Base-by-base conservation (phyloP, 30 jellyfish, hydroid and myxozoan genomes). In the Rhopilema esculentum region DNA sequence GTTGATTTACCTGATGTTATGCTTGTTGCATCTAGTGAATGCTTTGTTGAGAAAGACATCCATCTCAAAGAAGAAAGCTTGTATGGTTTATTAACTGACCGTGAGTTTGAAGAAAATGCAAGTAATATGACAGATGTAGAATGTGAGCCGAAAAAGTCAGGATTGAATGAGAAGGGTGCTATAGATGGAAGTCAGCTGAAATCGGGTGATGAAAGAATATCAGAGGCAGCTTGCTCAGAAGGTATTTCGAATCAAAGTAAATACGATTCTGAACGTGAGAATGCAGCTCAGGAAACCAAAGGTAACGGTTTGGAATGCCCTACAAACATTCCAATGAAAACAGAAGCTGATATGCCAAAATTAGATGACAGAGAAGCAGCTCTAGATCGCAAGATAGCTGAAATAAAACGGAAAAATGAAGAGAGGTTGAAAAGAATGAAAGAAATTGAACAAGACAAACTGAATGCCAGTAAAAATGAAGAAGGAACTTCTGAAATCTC, bases 391-490 rank as follows among this genome's bases (percentile, higher is more conserved):
- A 77, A 27, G 62, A 77, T 77, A 0, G 30, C 57, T 8, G 87
- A 51, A 0, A 77, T 77, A 50, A 27, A 72, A 27, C 27, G 22
- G 74, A 77, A 52, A 19, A 52, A 77, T 19, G 87, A 77, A 19
- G 87, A 77, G 32, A 53, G 75, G 22, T 26, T 77, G 33, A 77
- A 30, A 27, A 77, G 87, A 52, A 2, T 30, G 27, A 12, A 77
- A 27, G 87, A 77, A 25, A 50, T 77, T 1, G 87, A 77, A 30
- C 32, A 28, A 23, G 87, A 77, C 16, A 77, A 50, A 21, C 12
- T 30, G 26, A 23, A 52, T 1, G 66, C 87, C 57, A 75, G 82
- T 2, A 26, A 63, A 40, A 40, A 2, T 12, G 57, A 40, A 2
- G 57, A 6, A 40, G 57, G 57, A 40, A 2, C 12, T 40, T 6